phyloP scores from a whole-genome alignment of 2,888 invertebrate genomes.

The Patella caerulea region DNA sequence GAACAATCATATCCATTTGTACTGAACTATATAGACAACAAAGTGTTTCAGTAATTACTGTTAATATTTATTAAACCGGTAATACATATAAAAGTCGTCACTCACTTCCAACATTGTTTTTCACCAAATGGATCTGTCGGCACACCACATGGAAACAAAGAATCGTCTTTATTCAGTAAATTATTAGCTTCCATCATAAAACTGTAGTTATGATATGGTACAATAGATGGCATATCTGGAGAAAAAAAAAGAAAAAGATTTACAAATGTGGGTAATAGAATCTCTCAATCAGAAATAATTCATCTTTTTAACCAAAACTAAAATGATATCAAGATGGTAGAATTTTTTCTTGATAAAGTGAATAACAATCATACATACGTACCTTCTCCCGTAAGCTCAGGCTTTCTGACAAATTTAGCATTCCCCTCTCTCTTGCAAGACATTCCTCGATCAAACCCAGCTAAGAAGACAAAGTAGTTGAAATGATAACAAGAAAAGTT shows the following conservation, averaged over 20 bases:
- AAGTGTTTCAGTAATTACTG: too few relatives aligned
- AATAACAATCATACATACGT: background rate
- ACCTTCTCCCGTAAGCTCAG: conserved; percentile 24
- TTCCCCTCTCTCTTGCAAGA: conserved; percentile 14
- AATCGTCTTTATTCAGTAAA: conserved; percentile 1
- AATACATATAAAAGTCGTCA: background rate
- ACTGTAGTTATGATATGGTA: conserved; percentile 38
- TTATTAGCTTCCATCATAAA: conserved; percentile 24
- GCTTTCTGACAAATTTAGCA: conserved; percentile 6
- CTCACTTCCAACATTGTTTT: conserved; percentile 6
- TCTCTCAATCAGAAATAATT: too few relatives aligned
- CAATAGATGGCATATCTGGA: conserved; percentile 25
- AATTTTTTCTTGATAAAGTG: too few relatives aligned
- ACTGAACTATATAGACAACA: too few relatives aligned
- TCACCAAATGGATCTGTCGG: conserved; percentile 3
- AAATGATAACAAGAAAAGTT: conserved; percentile 17
- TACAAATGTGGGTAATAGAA: background rate
- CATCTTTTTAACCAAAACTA: too few relatives aligned
- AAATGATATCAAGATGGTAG: too few relatives aligned
- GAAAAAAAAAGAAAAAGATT: background rate
- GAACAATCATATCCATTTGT: too few relatives aligned
- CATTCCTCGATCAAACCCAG: conserved; percentile 25
- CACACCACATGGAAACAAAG: background rate
- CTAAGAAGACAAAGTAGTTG: conserved; percentile 11
- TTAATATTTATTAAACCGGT: too few relatives aligned